Conservation (phyloP, 2,113 vertebrate species). For the Phalacrocorax brasilianus region DNA sequence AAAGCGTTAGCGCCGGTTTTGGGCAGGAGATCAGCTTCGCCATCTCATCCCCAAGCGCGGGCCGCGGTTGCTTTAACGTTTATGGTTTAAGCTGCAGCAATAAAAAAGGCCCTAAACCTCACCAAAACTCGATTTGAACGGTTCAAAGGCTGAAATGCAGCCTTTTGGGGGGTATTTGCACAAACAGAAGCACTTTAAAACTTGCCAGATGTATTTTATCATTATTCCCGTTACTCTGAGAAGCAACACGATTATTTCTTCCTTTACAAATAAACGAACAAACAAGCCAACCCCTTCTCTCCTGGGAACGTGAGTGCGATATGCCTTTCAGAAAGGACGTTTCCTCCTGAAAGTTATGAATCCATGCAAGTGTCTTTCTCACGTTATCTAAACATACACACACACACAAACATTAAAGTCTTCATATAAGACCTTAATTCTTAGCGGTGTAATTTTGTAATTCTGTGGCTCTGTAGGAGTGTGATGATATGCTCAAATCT, state of each 20-base stretch:
- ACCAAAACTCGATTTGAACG: not conserved
- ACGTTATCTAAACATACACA: not conserved
- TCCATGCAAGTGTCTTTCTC: not conserved
- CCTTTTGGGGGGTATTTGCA: not conserved
- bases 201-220: not conserved
- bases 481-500: not conserved
- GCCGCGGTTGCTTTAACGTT: not conserved
- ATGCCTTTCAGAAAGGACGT: not conserved
- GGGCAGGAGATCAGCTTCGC: not conserved
- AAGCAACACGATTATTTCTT: not conserved
- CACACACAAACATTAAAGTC: not conserved
- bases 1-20: fast-evolving
- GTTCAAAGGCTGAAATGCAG: not conserved
- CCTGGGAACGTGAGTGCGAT: not conserved
- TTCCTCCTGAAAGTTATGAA: not conserved
- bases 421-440: not conserved
- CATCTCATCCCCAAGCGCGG: too few relatives aligned
- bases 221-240: not conserved
- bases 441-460: not conserved
- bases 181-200: not conserved
- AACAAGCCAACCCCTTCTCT: not conserved
- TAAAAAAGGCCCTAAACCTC: not conserved
- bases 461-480: not conserved
- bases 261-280: not conserved
- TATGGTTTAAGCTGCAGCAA: not conserved